Evolutionary conservation across 2,113 vertebrate species (phyloP).

Genomic region (Mormoops blainvillei): DNA sequence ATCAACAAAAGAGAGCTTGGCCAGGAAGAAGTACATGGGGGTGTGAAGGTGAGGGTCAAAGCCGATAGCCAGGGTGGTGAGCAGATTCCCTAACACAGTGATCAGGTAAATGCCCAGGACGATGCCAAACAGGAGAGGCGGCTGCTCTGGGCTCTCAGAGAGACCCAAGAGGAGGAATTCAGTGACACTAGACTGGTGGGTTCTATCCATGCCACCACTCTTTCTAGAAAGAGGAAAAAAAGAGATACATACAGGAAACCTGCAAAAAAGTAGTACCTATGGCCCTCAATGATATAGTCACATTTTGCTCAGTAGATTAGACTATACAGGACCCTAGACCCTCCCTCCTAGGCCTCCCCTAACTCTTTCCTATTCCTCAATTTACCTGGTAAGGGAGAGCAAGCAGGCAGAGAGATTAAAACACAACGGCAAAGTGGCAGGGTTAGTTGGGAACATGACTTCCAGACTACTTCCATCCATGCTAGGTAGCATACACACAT

Average conservation of each 20-base stretch:
- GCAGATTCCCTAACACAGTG: neutral
- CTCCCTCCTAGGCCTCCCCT: neutral
- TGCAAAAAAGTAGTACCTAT: neutral
- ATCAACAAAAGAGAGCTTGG: conserved; percentile 22
- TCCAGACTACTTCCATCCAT: neutral
- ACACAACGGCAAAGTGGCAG: neutral
- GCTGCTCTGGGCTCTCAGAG: neutral
- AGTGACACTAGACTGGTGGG: neutral
- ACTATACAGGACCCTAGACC: neutral
- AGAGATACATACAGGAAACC: neutral
- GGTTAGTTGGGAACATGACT: neutral
- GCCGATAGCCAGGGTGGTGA: neutral
- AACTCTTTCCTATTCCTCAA: neutral
- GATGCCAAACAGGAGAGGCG: neutral
- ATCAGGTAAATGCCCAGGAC: conserved; percentile 35
- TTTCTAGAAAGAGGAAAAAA: neutral
- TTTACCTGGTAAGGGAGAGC: neutral
- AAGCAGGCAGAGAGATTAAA: neutral
- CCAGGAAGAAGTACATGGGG: conserved; percentile 35
- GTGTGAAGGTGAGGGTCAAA: neutral
- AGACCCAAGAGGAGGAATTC: conserved; percentile 47
- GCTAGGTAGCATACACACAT: neutral
- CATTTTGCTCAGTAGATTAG: neutral
- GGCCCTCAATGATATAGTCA: neutral
- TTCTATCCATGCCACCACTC: neutral